Conservation (phyloP, 2,797 vertebrate genomes). For the Manis javanica region DNA sequence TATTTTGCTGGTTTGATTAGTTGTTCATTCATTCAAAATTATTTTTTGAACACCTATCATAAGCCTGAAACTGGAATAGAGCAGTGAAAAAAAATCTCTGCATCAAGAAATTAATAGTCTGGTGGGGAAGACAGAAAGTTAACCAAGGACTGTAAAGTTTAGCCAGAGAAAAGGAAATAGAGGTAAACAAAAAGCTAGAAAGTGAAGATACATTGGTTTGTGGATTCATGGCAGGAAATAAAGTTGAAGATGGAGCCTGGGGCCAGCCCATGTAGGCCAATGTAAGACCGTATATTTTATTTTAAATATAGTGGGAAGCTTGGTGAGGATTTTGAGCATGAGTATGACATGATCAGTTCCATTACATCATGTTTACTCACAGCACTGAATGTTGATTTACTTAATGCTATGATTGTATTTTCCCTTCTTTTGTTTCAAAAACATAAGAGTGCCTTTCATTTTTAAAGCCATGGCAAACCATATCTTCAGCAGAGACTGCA, state of each 20-base stretch:
- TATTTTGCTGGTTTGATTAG: background rate
- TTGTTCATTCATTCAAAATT: conserved; percentile 14
- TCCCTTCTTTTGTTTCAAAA: conserved; percentile 24
- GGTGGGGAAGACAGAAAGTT: background rate
- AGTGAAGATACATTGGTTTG: background rate
- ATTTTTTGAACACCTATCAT: background rate
- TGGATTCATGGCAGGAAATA: background rate
- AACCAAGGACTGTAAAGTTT: background rate
- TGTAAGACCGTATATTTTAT: background rate
- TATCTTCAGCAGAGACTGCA: background rate
- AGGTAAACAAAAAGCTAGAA: background rate
- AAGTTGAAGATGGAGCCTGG: background rate
- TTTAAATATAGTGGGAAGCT: background rate
- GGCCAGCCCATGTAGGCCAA: background rate
- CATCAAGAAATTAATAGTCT: background rate
- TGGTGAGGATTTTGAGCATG: background rate
- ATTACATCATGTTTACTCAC: background rate
- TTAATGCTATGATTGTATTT: background rate
- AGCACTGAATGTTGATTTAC: background rate
- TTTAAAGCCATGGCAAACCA: background rate
- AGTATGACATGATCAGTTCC: background rate
- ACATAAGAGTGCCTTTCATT: background rate
- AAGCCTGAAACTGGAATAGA: background rate
- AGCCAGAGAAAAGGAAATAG: background rate
- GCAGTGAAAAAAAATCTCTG: background rate